Percentiles rank a stretch among this genome's conserved stretches.
Conservation (phyloP, 2,797 vertebrate species). For the Danio tinwini region DNA sequence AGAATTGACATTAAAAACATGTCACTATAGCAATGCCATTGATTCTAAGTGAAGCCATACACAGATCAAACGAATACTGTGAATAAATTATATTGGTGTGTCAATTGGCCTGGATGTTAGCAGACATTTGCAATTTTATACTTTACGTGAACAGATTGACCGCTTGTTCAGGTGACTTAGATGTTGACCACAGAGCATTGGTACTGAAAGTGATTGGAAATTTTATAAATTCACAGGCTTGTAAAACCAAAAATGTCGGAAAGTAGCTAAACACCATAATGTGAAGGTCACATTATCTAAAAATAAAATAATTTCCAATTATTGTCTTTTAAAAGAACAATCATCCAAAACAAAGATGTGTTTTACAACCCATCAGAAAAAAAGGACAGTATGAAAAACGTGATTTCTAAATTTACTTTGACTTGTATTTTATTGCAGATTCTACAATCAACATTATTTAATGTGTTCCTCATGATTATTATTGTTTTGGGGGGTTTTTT, state of each 20-base stretch:
- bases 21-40: not conserved
- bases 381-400: no score
- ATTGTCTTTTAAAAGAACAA: no score
- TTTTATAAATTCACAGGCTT: not conserved
- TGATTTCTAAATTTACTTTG: no score
- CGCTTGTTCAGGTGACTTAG: not conserved
- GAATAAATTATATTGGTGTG: not conserved
- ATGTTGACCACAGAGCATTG: not conserved
- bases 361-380: no score
- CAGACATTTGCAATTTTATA: not conserved
- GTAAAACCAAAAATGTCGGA: not conserved
- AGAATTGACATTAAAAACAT: constrained; percentile 2
- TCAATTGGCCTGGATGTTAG: not conserved
- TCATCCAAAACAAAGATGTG: no score
- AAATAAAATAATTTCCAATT: no score
- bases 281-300: no score
- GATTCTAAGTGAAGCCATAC: not conserved
- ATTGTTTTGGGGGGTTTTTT: no score
- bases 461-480: no score
- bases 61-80: not conserved
- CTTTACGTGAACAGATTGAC: not conserved
- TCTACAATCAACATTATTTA: no score
- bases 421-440: no score
- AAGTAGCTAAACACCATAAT: no score
- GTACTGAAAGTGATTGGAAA: not conserved